phyloP scores from a whole-genome alignment of 2,113 vertebrate species.

The Leucoraja erinaceus region DNA sequence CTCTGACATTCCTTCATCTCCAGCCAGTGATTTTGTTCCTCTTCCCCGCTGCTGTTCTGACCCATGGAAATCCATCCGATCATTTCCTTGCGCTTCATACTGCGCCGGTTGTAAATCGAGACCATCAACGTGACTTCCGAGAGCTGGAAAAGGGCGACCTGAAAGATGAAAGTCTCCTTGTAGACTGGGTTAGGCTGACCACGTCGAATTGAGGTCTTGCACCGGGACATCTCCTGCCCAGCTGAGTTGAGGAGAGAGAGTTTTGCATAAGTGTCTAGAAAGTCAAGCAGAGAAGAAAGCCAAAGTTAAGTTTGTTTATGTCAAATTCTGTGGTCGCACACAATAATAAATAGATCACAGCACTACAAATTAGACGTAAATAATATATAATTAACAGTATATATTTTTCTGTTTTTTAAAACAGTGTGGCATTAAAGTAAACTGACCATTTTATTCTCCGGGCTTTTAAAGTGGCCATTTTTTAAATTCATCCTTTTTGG shows the following conservation, averaged over 20 bases:
- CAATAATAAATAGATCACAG: background rate
- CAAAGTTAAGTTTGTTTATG: background rate
- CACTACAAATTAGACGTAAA: background rate
- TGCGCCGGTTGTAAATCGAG: constrained; percentile 80
- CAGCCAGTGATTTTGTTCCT: constrained; percentile 85
- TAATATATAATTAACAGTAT: background rate
- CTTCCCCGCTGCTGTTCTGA: constrained; percentile 83
- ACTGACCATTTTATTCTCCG: background rate
- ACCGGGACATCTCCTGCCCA: constrained; percentile 87
- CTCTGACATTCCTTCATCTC: constrained; percentile 81
- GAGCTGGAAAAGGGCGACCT: constrained; percentile 93
- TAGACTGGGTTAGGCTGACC: constrained; percentile 90
- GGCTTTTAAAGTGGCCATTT: background rate
- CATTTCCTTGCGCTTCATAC: constrained; percentile 95
- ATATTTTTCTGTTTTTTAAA: background rate
- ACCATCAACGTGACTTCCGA: constrained; percentile 87
- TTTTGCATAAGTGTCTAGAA: constrained; percentile 80
- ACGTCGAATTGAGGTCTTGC: constrained; percentile 85
- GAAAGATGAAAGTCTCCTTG: constrained; percentile 96
- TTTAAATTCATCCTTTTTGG: background rate
- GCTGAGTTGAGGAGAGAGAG: constrained; percentile 83
- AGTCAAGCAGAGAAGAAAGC: background rate
- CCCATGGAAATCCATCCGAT: constrained; percentile 89
- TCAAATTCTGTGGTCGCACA: background rate
- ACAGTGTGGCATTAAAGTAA: background rate